phyloP scores from a whole-genome alignment of 2,113 vertebrate genomes.

The Craseonycteris thonglongyai region DNA sequence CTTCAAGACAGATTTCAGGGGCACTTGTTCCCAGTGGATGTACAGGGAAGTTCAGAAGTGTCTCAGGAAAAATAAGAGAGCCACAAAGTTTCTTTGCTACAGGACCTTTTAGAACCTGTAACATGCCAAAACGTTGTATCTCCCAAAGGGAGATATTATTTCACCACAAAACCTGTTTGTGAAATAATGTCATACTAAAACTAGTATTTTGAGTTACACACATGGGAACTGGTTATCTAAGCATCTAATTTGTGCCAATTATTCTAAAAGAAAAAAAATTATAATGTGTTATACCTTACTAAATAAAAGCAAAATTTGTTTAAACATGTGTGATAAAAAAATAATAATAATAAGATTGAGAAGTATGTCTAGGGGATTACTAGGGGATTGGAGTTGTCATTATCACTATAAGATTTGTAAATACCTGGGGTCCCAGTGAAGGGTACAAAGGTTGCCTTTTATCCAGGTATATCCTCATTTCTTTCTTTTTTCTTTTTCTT shows the following conservation, averaged over 20 bases:
- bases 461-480: neutral
- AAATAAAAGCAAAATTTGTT: neutral
- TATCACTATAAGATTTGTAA: neutral
- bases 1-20: neutral
- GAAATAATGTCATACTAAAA: neutral
- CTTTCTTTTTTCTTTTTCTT: too few relatives aligned
- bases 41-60: neutral
- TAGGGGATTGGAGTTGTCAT: neutral
- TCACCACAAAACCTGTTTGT: neutral
- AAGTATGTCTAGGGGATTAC: neutral
- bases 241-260: neutral
- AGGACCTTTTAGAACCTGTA: neutral
- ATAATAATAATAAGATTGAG: neutral
- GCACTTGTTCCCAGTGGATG: neutral
- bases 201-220: neutral
- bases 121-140: neutral
- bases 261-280: constrained; percentile 7
- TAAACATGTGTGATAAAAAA: neutral
- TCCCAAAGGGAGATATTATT: neutral
- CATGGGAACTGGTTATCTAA: neutral
- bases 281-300: neutral
- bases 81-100: neutral
- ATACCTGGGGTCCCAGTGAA: neutral
- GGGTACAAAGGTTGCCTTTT: neutral
- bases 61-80: neutral